These are phyloP conservation scores for Bothrops jararaca DNA, from an alignment of 2,113 vertebrate genomes.

Conservation along the genomic window DNA sequence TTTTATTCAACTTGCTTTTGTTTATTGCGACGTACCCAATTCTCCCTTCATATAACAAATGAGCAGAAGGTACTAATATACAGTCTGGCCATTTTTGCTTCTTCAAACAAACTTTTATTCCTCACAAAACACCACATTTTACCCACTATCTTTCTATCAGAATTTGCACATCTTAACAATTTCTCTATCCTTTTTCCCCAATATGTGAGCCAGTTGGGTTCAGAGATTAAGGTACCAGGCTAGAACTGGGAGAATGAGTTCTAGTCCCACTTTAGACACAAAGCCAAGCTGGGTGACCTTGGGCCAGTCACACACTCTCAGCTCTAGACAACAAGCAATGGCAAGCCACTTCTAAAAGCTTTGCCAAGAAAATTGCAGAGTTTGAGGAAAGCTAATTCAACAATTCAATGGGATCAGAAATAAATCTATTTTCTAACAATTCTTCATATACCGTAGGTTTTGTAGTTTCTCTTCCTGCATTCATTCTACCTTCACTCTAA, in stretches of 20 bases:
- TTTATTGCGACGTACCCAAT: not conserved
- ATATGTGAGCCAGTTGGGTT: not conserved
- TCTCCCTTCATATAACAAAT: not conserved
- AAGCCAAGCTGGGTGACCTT: not conserved
- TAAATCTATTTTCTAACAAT: not conserved
- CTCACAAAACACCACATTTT: not conserved
- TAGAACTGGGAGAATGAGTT: not conserved
- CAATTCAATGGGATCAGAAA: not conserved
- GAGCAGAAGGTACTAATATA: not conserved
- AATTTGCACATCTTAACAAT: not conserved
- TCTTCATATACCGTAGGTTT: not conserved
- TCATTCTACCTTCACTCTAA: not conserved
- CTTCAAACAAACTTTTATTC: not conserved
- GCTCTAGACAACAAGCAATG: not conserved
- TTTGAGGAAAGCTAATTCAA: not conserved
- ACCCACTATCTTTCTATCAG: not conserved
- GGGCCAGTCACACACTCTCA: not conserved
- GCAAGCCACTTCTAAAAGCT: not conserved
- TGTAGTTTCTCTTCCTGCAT: not conserved
- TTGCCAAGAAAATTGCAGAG: not conserved
- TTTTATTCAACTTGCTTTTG: not conserved
- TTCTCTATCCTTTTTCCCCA: not conserved
- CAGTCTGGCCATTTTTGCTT: not conserved
- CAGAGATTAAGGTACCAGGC: not conserved
- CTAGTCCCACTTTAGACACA: not conserved